Conservation (phyloP, 1,140 invertebrate genomes). For the Palaemon carinicauda region DNA sequence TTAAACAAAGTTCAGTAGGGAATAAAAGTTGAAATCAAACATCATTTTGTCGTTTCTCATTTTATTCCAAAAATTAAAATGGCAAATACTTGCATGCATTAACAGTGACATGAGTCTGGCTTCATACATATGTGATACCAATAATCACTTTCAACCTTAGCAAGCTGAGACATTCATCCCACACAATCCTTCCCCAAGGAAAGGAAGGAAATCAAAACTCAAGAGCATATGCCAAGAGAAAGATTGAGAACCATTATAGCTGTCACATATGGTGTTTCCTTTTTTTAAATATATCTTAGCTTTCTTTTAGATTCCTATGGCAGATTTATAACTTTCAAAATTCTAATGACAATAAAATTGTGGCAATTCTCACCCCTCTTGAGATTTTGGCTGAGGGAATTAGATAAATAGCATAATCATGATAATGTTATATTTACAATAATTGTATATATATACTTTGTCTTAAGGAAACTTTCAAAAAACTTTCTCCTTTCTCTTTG, state of each 20-base stretch:
- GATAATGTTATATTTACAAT: too few relatives aligned
- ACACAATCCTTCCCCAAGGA: background rate
- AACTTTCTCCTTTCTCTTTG: too few relatives aligned
- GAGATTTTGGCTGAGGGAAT: too few relatives aligned
- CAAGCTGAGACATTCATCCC: background rate
- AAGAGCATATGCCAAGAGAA: background rate
- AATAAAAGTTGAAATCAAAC: too few relatives aligned
- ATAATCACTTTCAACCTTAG: background rate
- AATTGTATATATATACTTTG: too few relatives aligned
- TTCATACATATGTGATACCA: background rate
- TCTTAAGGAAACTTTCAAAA: too few relatives aligned
- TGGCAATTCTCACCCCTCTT: background rate
- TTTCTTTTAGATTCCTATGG: background rate
- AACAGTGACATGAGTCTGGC: slow-evolving; percentile 14
- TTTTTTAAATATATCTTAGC: background rate
- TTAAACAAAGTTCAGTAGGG: too few relatives aligned
- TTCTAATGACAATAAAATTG: background rate
- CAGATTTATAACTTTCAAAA: background rate
- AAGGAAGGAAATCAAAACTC: background rate
- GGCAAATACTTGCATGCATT: slow-evolving; percentile 19
- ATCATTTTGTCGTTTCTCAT: background rate
- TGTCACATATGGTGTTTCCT: background rate
- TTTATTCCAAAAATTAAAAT: slow-evolving; percentile 22
- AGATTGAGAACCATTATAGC: background rate
- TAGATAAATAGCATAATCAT: too few relatives aligned